Percentiles rank a stretch among this genome's conserved stretches.
Evolutionary conservation across 2,797 vertebrate species (phyloP).

Genomic region (Pteronotus mesoamericanus): DNA sequence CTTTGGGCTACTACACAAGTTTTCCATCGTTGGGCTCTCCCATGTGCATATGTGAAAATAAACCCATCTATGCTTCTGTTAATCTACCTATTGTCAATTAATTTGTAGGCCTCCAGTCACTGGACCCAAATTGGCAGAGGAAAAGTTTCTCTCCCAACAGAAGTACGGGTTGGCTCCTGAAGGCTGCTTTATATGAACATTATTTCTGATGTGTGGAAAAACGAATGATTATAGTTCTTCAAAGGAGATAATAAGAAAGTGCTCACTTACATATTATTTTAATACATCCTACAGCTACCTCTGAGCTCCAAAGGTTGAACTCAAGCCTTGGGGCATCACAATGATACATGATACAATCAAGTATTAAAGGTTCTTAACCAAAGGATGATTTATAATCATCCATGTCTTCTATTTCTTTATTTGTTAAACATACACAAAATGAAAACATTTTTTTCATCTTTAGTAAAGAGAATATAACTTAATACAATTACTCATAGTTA

Average conservation of each 20-base stretch:
- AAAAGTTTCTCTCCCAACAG: background rate
- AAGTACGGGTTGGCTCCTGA: background rate
- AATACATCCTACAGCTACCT: background rate
- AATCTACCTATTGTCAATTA: background rate
- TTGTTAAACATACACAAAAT: constrained; percentile 2
- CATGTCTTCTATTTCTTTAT: constrained; percentile 28
- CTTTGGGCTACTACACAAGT: background rate
- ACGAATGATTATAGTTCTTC: background rate
- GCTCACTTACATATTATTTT: background rate
- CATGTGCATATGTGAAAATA: background rate
- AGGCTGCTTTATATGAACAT: background rate
- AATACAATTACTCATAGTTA: background rate
- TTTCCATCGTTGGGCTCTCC: background rate
- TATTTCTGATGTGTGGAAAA: background rate
- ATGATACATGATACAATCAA: background rate
- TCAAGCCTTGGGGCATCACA: background rate
- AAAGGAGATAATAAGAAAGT: background rate
- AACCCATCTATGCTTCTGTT: background rate
- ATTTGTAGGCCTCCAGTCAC: background rate
- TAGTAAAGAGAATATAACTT: background rate
- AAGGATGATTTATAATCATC: constrained; percentile 19
- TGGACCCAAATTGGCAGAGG: background rate
- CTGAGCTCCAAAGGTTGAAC: constrained; percentile 24
- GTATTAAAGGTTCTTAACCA: background rate
- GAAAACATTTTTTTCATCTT: constrained; percentile 21